phyloP scores from a whole-genome alignment of 2,113 vertebrate species.

The Ceyx melanurus region DNA sequence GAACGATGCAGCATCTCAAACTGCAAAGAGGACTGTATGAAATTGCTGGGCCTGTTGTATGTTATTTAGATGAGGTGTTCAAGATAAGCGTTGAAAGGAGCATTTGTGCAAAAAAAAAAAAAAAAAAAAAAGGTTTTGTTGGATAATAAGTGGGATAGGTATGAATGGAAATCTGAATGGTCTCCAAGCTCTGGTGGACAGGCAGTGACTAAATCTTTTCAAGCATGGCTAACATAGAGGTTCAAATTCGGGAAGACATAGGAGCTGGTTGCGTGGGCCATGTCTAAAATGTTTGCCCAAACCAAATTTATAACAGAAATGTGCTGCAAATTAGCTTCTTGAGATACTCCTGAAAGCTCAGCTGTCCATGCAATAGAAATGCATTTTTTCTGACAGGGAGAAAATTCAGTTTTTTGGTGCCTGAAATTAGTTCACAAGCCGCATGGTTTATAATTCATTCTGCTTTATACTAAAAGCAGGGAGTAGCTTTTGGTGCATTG shows the following conservation, averaged over 20 bases:
- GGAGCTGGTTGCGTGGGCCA: background rate
- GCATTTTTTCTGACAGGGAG: background rate
- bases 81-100: background rate
- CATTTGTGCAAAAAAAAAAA: background rate
- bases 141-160: background rate
- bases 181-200: background rate
- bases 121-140: background rate
- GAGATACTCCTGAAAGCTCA: background rate
- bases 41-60: background rate
- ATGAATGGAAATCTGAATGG: background rate
- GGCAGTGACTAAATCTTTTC: background rate
- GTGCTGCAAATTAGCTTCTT: background rate
- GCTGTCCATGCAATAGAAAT: background rate
- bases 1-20: background rate
- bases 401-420: background rate
- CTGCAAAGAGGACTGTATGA: background rate
- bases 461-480: background rate
- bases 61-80: background rate
- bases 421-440: background rate
- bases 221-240: rapidly evolving
- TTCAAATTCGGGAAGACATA: background rate
- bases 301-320: background rate
- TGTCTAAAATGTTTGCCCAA: background rate
- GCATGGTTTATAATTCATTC: background rate
- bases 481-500: background rate